Conservation (phyloP, 2,888 invertebrate genomes). For the Pseudococcus viburni region DNA sequence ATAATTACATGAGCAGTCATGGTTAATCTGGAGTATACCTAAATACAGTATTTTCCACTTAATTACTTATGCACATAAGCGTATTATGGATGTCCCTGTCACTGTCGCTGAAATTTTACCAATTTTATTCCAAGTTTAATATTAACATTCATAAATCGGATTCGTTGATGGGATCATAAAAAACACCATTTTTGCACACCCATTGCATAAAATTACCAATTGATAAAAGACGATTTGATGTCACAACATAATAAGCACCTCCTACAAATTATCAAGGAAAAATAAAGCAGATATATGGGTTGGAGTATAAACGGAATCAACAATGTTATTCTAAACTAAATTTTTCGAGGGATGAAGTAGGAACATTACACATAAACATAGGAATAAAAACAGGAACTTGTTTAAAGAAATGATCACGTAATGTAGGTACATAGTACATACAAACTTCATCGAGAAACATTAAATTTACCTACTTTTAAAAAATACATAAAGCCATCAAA, state of each 20-base stretch:
- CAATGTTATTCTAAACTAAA: background rate
- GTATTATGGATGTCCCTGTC: background rate
- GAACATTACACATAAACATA: too few species aligned
- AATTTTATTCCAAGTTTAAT: background rate
- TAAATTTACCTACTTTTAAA: background rate
- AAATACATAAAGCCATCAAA: constrained; percentile 12
- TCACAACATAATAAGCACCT: background rate
- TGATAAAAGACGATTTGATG: constrained; percentile 9
- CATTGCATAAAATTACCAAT: background rate
- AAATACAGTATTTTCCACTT: background rate
- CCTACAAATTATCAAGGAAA: constrained; percentile 5
- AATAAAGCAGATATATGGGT: background rate
- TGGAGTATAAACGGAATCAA: background rate
- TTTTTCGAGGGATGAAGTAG: too few species aligned
- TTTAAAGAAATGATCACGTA: background rate
- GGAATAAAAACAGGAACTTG: background rate
- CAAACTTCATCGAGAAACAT: background rate
- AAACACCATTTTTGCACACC: background rate
- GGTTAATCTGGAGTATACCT: background rate
- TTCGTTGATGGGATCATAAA: background rate
- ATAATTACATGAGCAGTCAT: background rate
- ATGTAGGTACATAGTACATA: background rate
- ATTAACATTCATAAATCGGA: background rate
- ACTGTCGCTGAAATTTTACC: background rate
- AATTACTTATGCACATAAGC: background rate